Conservation (phyloP, 2,113 vertebrate species). For the Sylvicapra grimmia region DNA sequence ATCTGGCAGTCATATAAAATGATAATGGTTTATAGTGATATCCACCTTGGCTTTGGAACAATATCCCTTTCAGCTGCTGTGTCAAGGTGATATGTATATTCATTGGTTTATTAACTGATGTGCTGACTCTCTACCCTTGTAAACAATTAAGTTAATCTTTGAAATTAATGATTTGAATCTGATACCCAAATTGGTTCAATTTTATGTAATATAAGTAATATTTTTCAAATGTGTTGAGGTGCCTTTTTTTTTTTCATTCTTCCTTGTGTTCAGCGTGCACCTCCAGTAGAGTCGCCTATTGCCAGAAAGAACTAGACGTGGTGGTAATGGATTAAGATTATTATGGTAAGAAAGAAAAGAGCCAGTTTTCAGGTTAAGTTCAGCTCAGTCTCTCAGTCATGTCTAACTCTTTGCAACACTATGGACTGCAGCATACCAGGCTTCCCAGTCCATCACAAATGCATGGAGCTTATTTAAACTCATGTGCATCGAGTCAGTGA, state of each 20-base stretch:
- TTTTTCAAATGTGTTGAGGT: background rate
- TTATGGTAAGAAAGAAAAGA: background rate
- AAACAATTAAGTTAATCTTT: background rate
- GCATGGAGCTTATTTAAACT: background rate
- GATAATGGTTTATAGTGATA: background rate
- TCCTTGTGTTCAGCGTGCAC: background rate
- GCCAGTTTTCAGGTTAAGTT: background rate
- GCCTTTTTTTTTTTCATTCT: background rate
- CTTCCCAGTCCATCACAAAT: background rate
- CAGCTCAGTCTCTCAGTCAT: background rate
- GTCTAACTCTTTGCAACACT: accelerated
- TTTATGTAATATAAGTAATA: background rate
- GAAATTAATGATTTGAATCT: background rate
- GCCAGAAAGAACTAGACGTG: accelerated
- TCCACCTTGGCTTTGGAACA: background rate
- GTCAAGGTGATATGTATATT: background rate
- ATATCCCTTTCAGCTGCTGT: background rate
- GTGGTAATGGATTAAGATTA: background rate
- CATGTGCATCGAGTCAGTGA: background rate
- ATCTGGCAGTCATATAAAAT: background rate
- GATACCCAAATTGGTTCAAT: background rate
- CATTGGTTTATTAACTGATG: background rate
- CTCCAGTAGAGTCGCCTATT: background rate
- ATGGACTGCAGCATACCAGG: background rate
- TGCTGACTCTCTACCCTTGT: background rate